These are phyloP conservation scores for Trimorus sp. DNA, from an alignment of 2,888 invertebrate species.

Conservation along the genomic window DNA sequence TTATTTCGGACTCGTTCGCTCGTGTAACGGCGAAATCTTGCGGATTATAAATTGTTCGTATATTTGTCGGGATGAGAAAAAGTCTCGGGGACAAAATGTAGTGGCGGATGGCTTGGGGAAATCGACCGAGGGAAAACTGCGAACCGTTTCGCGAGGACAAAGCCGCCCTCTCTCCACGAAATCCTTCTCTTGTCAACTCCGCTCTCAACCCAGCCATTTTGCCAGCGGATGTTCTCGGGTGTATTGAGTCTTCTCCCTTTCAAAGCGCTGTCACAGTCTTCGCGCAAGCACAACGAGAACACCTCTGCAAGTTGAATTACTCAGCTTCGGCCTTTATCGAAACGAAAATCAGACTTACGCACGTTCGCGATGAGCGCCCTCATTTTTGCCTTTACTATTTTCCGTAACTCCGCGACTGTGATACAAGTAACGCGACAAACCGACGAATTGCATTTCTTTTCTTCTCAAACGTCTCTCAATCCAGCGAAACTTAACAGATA, in stretches of 20 bases:
- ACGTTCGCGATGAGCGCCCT: not conserved
- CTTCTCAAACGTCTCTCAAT: too few relatives aligned
- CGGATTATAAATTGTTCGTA: conserved; percentile 39
- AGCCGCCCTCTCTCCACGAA: conserved; percentile 68
- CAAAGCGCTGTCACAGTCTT: conserved; percentile 54
- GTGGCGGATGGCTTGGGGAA: conserved; percentile 54
- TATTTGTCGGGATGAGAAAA: conserved; percentile 29
- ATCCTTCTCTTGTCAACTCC: conserved; percentile 55
- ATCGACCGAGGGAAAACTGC: conserved; percentile 74
- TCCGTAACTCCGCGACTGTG: not conserved
- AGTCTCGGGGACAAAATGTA: conserved; percentile 68
- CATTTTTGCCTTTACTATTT: not conserved
- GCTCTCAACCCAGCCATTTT: conserved; percentile 64
- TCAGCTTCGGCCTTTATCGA: conserved; percentile 15
- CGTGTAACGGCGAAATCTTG: conserved; percentile 19
- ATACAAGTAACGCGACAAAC: not conserved
- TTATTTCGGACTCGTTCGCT: too few relatives aligned
- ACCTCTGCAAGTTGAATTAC: conserved; percentile 52
- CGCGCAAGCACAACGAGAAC: conserved; percentile 46
- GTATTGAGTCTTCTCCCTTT: conserved; percentile 64
- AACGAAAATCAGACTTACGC: conserved; percentile 30
- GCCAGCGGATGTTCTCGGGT: conserved; percentile 71
- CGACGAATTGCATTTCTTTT: not conserved
- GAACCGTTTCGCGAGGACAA: conserved; percentile 73
- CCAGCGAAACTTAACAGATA: too few relatives aligned